Conservation (phyloP, 2,113 vertebrate species). For the Taxidea taxus region DNA sequence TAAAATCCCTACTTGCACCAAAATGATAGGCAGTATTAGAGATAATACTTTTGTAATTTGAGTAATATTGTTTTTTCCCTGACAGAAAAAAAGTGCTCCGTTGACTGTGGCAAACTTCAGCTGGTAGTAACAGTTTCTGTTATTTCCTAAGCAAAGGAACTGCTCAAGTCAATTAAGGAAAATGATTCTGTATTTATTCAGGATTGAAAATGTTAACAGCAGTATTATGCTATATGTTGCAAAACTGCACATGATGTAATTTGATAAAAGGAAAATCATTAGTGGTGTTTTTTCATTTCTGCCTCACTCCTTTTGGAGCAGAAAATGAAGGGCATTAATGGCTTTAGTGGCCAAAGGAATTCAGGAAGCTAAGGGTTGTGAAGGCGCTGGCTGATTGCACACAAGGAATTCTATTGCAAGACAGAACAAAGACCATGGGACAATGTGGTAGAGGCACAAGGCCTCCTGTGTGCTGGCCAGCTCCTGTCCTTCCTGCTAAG, state of each 20-base stretch:
- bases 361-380: background rate
- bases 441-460: background rate
- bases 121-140: background rate
- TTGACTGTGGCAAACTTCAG: slow-evolving; percentile 31
- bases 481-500: background rate
- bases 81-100: background rate
- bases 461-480: background rate
- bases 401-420: background rate
- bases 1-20: slow-evolving; percentile 56
- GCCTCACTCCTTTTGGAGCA: background rate
- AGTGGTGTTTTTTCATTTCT: background rate
- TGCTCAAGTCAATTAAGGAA: slow-evolving; percentile 26
- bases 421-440: background rate
- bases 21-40: slow-evolving; percentile 59
- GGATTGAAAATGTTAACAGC: background rate
- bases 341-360: background rate
- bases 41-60: slow-evolving; percentile 69
- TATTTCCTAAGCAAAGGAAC: slow-evolving; percentile 28
- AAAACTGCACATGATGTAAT: slow-evolving; percentile 6
- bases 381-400: background rate
- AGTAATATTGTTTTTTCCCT: slow-evolving; percentile 35
- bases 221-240: background rate
- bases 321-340: background rate
- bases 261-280: slow-evolving; percentile 45
- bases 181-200: slow-evolving; percentile 31